Base-by-base conservation (phyloP, 2,888 invertebrate species). In the Artemia sinica region DNA sequence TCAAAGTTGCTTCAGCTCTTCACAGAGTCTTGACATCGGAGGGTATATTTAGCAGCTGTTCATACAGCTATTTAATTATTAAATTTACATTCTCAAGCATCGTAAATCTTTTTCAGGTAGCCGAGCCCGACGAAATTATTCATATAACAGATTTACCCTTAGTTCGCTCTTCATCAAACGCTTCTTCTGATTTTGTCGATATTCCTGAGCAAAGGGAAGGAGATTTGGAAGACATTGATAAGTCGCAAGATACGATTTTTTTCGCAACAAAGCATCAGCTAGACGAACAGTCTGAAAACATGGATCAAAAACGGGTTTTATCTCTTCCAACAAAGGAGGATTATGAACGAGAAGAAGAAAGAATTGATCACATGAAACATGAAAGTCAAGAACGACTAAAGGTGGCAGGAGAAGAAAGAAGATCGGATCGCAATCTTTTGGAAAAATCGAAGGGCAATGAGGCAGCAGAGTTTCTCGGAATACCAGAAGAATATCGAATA, bases 291-390 rank as follows among this genome's bases (percentile, higher is more conserved):
- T n/a, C n/a, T 58, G 18, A n/a, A 14, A 10, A 14, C 9, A 18
- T 14, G 18, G 58, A 58, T 18, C 58, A 58, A 18, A 18, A 14
- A 18, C n/a, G 58, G 58, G 58, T 58, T 58, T 18, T 58, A n/a
- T 58, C 58, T 58, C 58, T 58, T 18, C 58, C 58, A 8, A 58
- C 58, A 58, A 18, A 58, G 18, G 58, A 58, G 18, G 58, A 58
- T 18, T 58, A 58, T 58, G 58, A n/a, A 8, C 14, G 14, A 10
- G 58, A 10, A 14, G 58, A 58, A 58, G 58, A 58, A 18, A 58
- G 18, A n/a, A 14, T 58, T n/a, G 58, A 58, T 58, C 58, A 58
- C 58, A 58, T 58, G 14, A n/a, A 18, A 14, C 58, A 58, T 14
- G 58, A 58, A 58, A 58, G 58, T 18, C n/a, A 14, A 8, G 58